These are phyloP conservation scores for Wiebesia pumilae DNA, from an alignment of 1,140 invertebrate genomes.

Conservation along the genomic window DNA sequence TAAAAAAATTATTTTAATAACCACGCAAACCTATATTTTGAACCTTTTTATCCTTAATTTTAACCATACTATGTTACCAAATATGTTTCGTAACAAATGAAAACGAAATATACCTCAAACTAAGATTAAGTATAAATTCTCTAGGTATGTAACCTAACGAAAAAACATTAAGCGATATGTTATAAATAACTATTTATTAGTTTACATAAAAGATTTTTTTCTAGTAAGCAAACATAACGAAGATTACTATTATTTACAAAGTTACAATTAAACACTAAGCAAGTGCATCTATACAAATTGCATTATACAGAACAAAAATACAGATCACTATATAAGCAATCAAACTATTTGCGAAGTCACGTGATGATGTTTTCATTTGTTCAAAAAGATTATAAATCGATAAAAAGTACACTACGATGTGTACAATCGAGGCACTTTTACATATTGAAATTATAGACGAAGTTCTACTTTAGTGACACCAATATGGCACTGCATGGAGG, in stretches of 20 bases:
- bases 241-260: neutral
- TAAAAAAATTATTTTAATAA: too few relatives aligned
- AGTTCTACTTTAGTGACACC: neutral
- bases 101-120: neutral
- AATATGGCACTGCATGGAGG: neutral
- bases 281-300: too few relatives aligned
- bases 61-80: neutral
- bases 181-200: neutral
- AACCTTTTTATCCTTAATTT: neutral
- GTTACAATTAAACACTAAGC: neutral
- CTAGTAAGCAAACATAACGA: neutral
- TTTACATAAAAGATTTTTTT: neutral
- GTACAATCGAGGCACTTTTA: too few relatives aligned
- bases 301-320: too few relatives aligned
- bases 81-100: neutral
- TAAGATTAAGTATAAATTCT: neutral
- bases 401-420: too few relatives aligned
- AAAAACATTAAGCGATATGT: neutral
- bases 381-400: too few relatives aligned
- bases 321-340: too few relatives aligned
- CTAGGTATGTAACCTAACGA: constrained; percentile 9
- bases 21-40: neutral
- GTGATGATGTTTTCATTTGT: too few relatives aligned
- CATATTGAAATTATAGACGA: neutral
- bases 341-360: too few relatives aligned